A percentile compares a stretch with the other conserved stretches of the same genome.
phyloP scores from a whole-genome alignment of 2,113 vertebrate genomes.

The Bufo gargarizans region DNA sequence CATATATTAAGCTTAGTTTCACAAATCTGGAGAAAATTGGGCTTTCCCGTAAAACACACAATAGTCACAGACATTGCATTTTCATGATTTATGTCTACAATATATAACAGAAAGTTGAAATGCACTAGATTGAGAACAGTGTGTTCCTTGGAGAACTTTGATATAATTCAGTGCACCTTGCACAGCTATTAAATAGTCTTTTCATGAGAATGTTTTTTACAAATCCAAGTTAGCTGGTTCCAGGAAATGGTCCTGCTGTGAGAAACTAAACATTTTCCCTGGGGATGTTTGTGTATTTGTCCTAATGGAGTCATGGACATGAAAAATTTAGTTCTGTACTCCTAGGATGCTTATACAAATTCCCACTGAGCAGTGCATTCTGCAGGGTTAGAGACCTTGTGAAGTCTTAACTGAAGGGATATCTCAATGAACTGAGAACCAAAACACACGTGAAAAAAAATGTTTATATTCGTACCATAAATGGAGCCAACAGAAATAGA shows the following conservation, averaged over 20 bases:
- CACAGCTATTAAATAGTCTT: slow-evolving; percentile 23
- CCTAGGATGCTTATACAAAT: neutral
- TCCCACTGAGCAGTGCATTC: neutral
- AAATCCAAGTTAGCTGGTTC: slow-evolving; percentile 37
- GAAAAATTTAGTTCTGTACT: slow-evolving; percentile 18
- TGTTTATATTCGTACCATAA: neutral
- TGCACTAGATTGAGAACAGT: neutral
- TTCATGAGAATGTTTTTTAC: slow-evolving; percentile 42
- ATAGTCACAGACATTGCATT: neutral
- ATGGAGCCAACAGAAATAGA: neutral
- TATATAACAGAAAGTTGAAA: neutral
- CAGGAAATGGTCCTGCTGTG: slow-evolving; percentile 46
- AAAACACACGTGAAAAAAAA: neutral
- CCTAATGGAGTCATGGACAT: slow-evolving; percentile 27
- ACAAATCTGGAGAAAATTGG: neutral
- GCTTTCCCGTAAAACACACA: neutral
- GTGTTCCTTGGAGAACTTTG: slow-evolving; percentile 23
- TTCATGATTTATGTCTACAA: slow-evolving; percentile 1
- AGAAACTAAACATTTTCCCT: slow-evolving; percentile 38
- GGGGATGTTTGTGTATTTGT: slow-evolving; percentile 35
- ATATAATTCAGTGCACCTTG: slow-evolving; percentile 40
- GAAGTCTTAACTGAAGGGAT: neutral
- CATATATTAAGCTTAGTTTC: neutral
- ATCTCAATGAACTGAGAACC: neutral
- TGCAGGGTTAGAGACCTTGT: neutral